Evolutionary conservation across 2,113 vertebrate genomes (phyloP).

Genomic region (Oncorhynchus clarkii): DNA sequence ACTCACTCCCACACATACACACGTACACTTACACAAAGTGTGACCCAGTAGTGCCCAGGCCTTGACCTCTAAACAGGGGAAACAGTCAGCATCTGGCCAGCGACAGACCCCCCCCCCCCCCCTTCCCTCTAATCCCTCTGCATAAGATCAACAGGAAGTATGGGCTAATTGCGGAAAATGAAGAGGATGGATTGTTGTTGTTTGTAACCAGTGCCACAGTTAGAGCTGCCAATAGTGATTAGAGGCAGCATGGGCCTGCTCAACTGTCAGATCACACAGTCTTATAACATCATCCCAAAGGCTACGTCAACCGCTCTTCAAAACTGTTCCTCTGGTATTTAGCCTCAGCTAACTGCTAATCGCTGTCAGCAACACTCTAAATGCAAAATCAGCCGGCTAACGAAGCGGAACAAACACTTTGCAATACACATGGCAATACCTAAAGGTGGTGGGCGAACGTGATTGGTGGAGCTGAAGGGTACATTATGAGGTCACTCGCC

Average conservation of each 20-base stretch:
- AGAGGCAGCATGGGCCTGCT: slow-evolving; percentile 16
- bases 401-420: slow-evolving; percentile 53
- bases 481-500: neutral
- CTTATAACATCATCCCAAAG: slow-evolving; percentile 3
- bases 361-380: slow-evolving; percentile 47
- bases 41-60: neutral
- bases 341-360: neutral
- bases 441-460: neutral
- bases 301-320: slow-evolving; percentile 5
- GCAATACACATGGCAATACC: slow-evolving; percentile 3
- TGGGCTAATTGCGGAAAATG: slow-evolving; percentile 51
- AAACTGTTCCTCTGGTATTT: neutral
- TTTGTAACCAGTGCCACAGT: slow-evolving; percentile 57
- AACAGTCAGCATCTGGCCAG: slow-evolving; percentile 41
- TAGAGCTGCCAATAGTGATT: slow-evolving; percentile 54
- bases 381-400: slow-evolving; percentile 58
- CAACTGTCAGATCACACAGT: neutral
- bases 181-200: slow-evolving; percentile 49
- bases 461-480: neutral
- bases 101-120: slow-evolving; percentile 2
- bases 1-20: neutral
- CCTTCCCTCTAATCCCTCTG: neutral
- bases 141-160: slow-evolving; percentile 22
- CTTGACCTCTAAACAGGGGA: slow-evolving; percentile 36
- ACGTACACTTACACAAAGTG: neutral